Evolutionary conservation across 2,888 invertebrate genomes (phyloP), one percentile per base, ranked within the genome.

Genomic region (Drosophila setosimentum): DNA sequence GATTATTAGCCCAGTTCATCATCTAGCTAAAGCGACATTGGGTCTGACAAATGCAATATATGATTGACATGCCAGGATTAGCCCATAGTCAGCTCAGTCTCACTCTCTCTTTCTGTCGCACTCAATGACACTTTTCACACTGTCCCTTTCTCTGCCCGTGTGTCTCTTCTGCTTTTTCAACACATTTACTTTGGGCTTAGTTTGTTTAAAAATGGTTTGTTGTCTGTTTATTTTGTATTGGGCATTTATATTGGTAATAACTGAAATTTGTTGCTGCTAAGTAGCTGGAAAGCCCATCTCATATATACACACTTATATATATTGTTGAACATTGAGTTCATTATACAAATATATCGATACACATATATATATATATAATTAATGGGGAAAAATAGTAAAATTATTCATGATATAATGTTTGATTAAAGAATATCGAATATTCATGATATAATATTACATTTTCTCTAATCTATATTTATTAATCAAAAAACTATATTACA

Each of bases 41-140:
- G 59, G 78, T 78, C 80, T 78, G 65, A 78, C 76, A 77, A 78
- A 66, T 51, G 62, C 35, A 68, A 57, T 51, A 58, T 64, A 80
- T 87, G 89, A 86, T 86, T 86, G 85, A 86, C 85, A 86, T 87
- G 75, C 65, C 72, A 84, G 85, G 85, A 86, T 86, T 86, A 86
- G 78, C 89, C 66, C 85, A 73, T 61, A 61, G 60, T 60, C 50
- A 66, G 2, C n/a, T n/a, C 51, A 27, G 53, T 1, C 49, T 51
- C 10, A 37, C 49, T 2, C 51, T 37, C 69, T 40, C 51, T 18
- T 40, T 53, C 45, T n/a, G 51, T 48, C 16, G 11, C 24, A 45
- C 24, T 24, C 45, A 24, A 45, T 4, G 8, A 45, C 16, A 24
- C 16, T 45, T 8, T 45, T 37, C 51, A 3, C 55, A 40, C 70